Conservation (phyloP, 2,113 vertebrate species). For the Periophthalmus modestus region DNA sequence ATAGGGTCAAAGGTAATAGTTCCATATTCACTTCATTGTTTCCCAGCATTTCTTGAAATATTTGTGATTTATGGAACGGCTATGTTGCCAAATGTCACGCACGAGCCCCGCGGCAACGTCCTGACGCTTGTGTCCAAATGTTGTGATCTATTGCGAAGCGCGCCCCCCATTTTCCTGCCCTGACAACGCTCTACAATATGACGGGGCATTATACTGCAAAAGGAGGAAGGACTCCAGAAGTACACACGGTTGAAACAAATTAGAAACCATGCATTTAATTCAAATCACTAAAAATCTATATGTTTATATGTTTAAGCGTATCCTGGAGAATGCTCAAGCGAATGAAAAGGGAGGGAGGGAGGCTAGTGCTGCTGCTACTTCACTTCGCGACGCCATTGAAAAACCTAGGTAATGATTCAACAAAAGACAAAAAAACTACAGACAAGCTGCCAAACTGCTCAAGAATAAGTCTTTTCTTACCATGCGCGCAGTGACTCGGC, state of each 20-base stretch:
- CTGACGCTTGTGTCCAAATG: constrained; percentile 40
- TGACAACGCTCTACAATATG: constrained; percentile 9
- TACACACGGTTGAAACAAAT: background rate
- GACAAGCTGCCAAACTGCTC: background rate
- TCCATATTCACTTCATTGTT: background rate
- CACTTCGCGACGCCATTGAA: constrained; percentile 21
- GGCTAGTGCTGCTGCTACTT: background rate
- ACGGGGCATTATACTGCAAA: background rate
- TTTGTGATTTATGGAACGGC: background rate
- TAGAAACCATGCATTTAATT: background rate
- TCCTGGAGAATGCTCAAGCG: background rate
- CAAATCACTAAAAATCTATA: background rate
- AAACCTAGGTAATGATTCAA: constrained; percentile 46
- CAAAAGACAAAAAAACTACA: constrained; percentile 27
- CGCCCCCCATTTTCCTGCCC: background rate
- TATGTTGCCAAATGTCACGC: constrained; percentile 35
- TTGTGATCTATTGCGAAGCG: constrained; percentile 34
- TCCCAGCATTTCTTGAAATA: background rate
- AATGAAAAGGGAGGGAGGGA: background rate
- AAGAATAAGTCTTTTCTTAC: background rate
- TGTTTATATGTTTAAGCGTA: background rate
- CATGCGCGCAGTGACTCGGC: background rate
- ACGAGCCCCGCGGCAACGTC: constrained; percentile 28
- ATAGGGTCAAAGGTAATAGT: background rate
- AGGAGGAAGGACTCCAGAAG: background rate